Conservation (phyloP, 2,113 vertebrate species). For the Orycteropus afer region DNA sequence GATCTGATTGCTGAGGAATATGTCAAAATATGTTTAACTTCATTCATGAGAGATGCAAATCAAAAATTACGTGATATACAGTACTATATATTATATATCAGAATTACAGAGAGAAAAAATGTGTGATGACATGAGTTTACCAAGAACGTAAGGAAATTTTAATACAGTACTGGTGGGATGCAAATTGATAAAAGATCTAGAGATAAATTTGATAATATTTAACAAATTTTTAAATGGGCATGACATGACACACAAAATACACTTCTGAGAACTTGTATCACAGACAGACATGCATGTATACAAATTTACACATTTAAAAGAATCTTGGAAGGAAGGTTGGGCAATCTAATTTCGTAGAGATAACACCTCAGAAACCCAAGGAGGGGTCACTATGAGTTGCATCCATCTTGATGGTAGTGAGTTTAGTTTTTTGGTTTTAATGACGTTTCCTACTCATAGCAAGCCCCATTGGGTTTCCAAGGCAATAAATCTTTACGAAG, state of each 20-base stretch:
- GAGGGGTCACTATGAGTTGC: no score
- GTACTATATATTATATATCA: no score
- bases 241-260: not conserved
- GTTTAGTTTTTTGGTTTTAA: no score
- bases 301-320: not conserved
- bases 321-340: no score
- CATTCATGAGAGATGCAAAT: not conserved
- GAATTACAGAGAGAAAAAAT: not conserved
- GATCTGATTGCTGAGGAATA: not conserved
- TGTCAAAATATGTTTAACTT: not conserved
- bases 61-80: not conserved
- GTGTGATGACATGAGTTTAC: fast-evolving
- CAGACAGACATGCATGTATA: not conserved
- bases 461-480: no score
- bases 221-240: not conserved
- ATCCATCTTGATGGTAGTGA: no score
- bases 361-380: no score
- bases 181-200: not conserved
- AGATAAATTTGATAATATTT: not conserved
- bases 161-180: fast-evolving
- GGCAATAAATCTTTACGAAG: not conserved
- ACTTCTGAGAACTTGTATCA: not conserved
- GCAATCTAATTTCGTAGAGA: no score
- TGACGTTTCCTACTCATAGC: no score
- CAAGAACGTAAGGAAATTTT: not conserved